phyloP scores from a whole-genome alignment of 2,797 vertebrate genomes.

The Chelon labrosus region DNA sequence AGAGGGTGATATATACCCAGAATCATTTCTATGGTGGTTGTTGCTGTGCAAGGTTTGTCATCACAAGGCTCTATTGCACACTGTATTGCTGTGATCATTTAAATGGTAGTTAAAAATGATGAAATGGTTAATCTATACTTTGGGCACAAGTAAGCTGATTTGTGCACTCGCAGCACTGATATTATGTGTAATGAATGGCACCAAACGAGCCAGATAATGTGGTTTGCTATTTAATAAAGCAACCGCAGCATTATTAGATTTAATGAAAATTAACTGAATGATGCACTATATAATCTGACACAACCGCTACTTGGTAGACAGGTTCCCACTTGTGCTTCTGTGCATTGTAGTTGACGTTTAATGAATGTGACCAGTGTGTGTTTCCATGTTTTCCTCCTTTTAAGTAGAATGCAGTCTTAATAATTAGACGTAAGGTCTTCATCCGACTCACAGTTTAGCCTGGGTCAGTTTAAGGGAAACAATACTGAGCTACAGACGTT shows the following conservation, averaged over 20 bases:
- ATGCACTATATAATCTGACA: not conserved
- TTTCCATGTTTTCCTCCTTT: too few relatives aligned
- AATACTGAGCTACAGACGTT: too few relatives aligned
- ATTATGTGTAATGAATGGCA: not conserved
- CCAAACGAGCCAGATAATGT: not conserved
- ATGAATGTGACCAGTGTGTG: too few relatives aligned
- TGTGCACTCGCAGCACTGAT: not conserved
- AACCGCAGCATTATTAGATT: not conserved
- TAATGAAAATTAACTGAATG: conserved; percentile 16
- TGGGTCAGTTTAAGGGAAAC: too few relatives aligned
- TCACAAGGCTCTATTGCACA: not conserved
- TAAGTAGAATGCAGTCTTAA: too few relatives aligned
- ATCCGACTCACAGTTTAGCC: too few relatives aligned
- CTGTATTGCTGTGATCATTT: not conserved
- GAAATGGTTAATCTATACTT: not conserved
- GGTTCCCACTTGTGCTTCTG: too few relatives aligned
- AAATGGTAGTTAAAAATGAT: not conserved
- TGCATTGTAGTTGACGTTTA: too few relatives aligned
- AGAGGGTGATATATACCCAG: conserved; percentile 40
- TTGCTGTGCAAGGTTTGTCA: not conserved
- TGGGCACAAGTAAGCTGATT: not conserved
- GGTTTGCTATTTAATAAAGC: not conserved
- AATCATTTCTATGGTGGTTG: not conserved
- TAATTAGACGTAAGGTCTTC: too few relatives aligned
- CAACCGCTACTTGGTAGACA: too few relatives aligned